Evolutionary conservation across 2,888 invertebrate genomes (phyloP).

Genomic region (Lysandra coridon): DNA sequence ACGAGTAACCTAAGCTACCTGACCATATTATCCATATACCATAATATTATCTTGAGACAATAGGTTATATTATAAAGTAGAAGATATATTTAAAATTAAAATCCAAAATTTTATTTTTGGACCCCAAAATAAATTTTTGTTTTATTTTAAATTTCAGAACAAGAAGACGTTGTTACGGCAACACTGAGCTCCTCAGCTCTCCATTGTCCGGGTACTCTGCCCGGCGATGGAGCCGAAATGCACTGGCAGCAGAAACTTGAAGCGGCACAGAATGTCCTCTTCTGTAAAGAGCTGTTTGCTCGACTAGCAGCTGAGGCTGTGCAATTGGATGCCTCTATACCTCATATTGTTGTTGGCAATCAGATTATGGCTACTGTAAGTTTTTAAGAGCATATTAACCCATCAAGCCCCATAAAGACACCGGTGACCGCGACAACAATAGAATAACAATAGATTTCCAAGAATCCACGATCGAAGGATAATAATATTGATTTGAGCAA

Average conservation of each 20-base stretch:
- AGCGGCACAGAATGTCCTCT: conserved; percentile 97
- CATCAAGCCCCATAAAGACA: too few relatives aligned
- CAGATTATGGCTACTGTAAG: conserved; percentile 96
- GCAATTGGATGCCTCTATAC: conserved; percentile 94
- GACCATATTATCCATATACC: too few relatives aligned
- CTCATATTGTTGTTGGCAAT: conserved; percentile 98
- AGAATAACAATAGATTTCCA: too few relatives aligned
- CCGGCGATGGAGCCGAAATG: conserved; percentile 83
- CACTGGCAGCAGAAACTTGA: conserved; percentile 98
- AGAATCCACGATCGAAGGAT: too few relatives aligned
- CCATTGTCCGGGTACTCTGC: conserved; percentile 82
- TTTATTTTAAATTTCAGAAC: conserved; percentile 79
- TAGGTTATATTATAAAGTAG: too few relatives aligned
- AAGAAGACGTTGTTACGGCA: conserved; percentile 93
- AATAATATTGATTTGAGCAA: neutral
- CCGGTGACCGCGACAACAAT: too few relatives aligned
- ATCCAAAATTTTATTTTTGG: too few relatives aligned
- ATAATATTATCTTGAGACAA: too few relatives aligned
- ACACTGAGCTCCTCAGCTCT: conserved; percentile 89
- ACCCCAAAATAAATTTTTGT: too few relatives aligned
- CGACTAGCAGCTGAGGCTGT: conserved; percentile 97
- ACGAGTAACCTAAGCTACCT: too few relatives aligned
- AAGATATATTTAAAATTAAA: too few relatives aligned
- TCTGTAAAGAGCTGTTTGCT: conserved; percentile 97
- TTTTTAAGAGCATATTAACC: conserved; percentile 26